Conservation (phyloP, 2,888 invertebrate species). For the Rhimphoctona megacephalus region DNA sequence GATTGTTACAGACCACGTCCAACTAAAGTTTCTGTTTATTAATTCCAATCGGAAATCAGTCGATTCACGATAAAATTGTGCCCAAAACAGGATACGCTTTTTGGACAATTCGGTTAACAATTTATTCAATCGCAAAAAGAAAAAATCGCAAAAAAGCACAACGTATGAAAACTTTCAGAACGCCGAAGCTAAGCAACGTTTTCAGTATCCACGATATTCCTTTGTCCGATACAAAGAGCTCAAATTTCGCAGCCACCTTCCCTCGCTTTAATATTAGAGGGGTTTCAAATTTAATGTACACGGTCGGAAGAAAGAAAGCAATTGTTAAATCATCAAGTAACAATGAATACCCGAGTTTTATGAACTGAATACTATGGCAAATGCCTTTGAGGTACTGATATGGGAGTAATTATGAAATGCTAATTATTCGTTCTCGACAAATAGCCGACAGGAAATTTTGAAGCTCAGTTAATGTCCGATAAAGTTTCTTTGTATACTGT, state of each 20-base stretch:
- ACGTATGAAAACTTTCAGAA: no score
- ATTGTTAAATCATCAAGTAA: neutral
- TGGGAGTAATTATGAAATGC: constrained; percentile 46
- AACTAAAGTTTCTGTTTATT: neutral
- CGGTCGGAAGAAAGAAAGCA: neutral
- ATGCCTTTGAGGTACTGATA: neutral
- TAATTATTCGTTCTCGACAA: constrained; percentile 51
- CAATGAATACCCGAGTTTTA: constrained; percentile 1
- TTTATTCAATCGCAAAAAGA: neutral
- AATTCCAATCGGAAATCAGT: neutral
- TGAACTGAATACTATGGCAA: neutral
- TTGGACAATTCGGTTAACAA: neutral
- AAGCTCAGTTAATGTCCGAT: neutral
- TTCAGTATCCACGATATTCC: no score
- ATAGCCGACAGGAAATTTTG: neutral
- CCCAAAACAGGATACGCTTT: neutral
- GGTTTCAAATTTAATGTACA: no score
- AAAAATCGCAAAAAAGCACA: no score
- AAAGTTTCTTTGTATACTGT: neutral
- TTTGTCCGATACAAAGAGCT: no score
- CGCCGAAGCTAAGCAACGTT: no score
- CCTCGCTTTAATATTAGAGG: no score
- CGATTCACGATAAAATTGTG: neutral
- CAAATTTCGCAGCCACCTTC: no score
- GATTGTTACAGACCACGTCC: neutral